A percentile compares a stretch with the other conserved stretches of the same genome.
These are phyloP conservation scores for Rhodinocichla rosea DNA, from an alignment of 2,113 vertebrate genomes.

Conservation along the genomic window DNA sequence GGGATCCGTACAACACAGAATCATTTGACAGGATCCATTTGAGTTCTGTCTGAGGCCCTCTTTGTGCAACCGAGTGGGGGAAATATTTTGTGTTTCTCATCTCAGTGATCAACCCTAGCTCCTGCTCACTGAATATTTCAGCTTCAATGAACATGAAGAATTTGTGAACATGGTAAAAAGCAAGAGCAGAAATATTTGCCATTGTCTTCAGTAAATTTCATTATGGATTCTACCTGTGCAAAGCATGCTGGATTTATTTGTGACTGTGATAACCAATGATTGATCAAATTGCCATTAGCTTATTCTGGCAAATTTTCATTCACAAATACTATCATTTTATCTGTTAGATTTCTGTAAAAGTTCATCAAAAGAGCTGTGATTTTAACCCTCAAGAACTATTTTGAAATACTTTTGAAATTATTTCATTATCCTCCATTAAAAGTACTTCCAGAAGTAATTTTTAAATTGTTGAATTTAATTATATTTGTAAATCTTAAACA, in stretches of 20 bases:
- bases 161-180: background rate
- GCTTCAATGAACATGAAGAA: background rate
- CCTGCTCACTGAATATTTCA: background rate
- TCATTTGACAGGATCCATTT: background rate
- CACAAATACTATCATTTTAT: background rate
- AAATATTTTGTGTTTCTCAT: background rate
- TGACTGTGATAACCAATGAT: background rate
- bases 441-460: background rate
- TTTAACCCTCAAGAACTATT: background rate
- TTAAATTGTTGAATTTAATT: background rate
- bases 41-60: background rate
- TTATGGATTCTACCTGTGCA: background rate
- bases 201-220: background rate
- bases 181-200: background rate
- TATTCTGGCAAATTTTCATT: background rate
- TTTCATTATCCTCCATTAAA: background rate
- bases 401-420: background rate
- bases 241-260: background rate
- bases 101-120: background rate
- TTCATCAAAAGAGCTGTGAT: background rate
- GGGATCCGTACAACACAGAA: background rate
- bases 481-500: background rate
- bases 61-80: background rate
- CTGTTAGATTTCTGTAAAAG: background rate
- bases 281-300: background rate